Conservation (phyloP, 2,797 vertebrate genomes). For the Gymnoscopelus microlampas region DNA sequence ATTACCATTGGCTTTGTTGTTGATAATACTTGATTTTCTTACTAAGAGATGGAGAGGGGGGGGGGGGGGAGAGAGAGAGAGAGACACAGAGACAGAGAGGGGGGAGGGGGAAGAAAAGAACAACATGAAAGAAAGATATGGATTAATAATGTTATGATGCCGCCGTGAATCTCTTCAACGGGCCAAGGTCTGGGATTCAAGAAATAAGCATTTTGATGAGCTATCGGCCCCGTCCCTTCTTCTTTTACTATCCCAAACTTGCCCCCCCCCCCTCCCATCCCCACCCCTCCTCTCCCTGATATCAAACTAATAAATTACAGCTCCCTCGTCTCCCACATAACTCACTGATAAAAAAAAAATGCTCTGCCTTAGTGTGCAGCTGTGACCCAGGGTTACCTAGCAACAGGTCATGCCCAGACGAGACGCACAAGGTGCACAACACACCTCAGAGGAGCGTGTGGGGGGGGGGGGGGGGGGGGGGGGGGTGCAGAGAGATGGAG, state of each 20-base stretch:
- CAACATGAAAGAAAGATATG: conserved; percentile 62
- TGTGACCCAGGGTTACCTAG: conserved; percentile 90
- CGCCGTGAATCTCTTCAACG: conserved; percentile 76
- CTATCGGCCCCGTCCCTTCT: conserved; percentile 72
- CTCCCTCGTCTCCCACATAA: conserved; percentile 84
- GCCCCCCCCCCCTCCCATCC: conserved; percentile 41
- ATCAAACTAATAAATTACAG: conserved; percentile 90
- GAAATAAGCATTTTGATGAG: conserved; percentile 84
- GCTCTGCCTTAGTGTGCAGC: conserved; percentile 84
- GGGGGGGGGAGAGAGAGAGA: too few species aligned
- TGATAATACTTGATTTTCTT: conserved; percentile 79
- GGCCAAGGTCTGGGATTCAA: conserved; percentile 67
- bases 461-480: conserved; percentile 32
- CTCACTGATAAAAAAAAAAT: conserved; percentile 85
- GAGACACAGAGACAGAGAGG: too few species aligned
- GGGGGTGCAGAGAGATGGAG: conserved; percentile 9
- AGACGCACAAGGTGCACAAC: conserved; percentile 79
- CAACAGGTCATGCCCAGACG: conserved; percentile 87
- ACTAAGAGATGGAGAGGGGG: conserved; percentile 44
- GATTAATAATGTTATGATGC: conserved; percentile 77
- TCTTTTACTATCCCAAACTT: conserved; percentile 83
- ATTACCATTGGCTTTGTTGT: conserved; percentile 83
- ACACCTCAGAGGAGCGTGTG: conserved; percentile 72
- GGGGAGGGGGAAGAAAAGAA: neutral
- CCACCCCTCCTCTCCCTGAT: conserved; percentile 72